Conservation (phyloP, 2,113 vertebrate species). For the Nannospalax galili region DNA sequence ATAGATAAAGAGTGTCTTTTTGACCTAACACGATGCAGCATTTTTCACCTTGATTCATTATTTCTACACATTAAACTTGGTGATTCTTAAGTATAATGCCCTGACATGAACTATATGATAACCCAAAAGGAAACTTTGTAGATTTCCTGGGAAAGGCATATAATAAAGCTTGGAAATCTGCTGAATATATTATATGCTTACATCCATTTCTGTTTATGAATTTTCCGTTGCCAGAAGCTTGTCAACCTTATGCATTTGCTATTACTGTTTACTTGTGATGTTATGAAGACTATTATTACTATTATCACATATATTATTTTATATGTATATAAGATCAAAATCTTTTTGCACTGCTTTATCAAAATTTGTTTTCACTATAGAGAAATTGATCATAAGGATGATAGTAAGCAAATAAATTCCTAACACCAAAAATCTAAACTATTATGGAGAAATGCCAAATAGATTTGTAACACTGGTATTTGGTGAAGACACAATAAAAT, state of each 20-base stretch:
- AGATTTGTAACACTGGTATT: constrained; percentile 19
- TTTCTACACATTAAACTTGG: background rate
- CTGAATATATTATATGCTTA: background rate
- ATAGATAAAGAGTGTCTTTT: background rate
- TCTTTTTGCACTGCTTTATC: background rate
- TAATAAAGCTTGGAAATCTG: background rate
- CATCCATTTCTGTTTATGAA: background rate
- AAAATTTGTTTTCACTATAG: background rate
- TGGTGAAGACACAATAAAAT: constrained; percentile 73
- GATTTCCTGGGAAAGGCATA: background rate
- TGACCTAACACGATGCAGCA: background rate
- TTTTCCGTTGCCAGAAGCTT: background rate
- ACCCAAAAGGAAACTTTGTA: background rate
- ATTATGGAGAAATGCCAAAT: background rate
- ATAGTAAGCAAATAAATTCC: background rate
- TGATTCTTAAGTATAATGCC: background rate
- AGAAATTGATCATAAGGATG: background rate
- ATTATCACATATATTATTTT: background rate
- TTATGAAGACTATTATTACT: background rate
- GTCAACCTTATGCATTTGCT: background rate
- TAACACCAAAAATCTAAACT: background rate
- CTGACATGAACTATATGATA: background rate
- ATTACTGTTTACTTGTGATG: background rate
- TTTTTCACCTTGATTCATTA: background rate
- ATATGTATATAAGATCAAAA: background rate